These are phyloP conservation scores for Lochmaea capreae DNA, from an alignment of 2,888 invertebrate species.

Conservation along the genomic window DNA sequence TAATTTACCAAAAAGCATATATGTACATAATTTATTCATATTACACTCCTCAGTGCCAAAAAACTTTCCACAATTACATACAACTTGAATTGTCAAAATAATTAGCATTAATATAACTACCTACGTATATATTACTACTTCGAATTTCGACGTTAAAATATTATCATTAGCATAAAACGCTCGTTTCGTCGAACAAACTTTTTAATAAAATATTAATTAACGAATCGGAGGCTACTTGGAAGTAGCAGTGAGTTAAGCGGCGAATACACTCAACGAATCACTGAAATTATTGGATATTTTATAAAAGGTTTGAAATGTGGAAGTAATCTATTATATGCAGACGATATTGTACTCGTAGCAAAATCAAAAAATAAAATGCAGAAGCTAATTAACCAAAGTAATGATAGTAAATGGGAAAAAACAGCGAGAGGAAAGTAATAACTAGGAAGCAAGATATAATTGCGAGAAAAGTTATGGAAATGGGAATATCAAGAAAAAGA, in stretches of 20 bases:
- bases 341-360: too few relatives aligned
- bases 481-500: too few relatives aligned
- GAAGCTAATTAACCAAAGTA: too few relatives aligned
- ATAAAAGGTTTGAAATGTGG: background rate
- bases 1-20: background rate
- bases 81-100: constrained; percentile 33
- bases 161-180: constrained; percentile 54
- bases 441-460: too few relatives aligned
- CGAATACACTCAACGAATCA: background rate
- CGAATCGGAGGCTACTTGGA: constrained; percentile 23
- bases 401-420: too few relatives aligned
- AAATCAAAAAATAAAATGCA: too few relatives aligned
- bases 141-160: constrained; percentile 48
- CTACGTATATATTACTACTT: constrained; percentile 35
- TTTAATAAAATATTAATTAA: constrained; percentile 51
- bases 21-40: background rate
- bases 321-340: too few relatives aligned
- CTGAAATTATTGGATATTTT: background rate
- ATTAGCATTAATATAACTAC: constrained; percentile 41
- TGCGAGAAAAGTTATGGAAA: too few relatives aligned
- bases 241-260: background rate
- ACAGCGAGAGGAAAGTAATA: too few relatives aligned
- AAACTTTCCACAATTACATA: constrained; percentile 5
- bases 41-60: too few relatives aligned
- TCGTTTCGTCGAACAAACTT: constrained; percentile 51